Base-by-base conservation (phyloP, 2,888 invertebrate species). In the Julus scandinavius region DNA sequence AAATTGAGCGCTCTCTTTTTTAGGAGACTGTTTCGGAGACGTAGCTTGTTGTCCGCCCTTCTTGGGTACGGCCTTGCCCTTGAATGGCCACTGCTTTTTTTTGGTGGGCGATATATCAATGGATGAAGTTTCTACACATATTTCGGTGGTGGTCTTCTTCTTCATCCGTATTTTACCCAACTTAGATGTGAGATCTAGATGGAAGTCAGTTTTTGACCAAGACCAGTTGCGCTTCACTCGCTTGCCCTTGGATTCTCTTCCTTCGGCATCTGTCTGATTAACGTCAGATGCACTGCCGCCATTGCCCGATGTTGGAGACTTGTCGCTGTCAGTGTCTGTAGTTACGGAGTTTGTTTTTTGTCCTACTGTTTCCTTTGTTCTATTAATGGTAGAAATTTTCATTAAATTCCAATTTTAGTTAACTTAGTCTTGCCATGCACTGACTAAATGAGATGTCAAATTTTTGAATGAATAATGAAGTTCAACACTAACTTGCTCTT, bases 1-100 rank as follows among this genome's bases (percentile, higher is more conserved):
- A 92, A 96, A 96, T 0, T 95, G 95, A 87, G 96, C 95, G 72
- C 90, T 90, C 86, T 91, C 90, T 89, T 90, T 90, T 89, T 95
- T 93, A 0, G 94, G 88, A 13, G 85, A 85, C 17, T 87, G 85
- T 45, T 89, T 87, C 7, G 90, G 85, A 3, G 90, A 88, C 2
- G 90, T 40, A 20, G 89, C 50, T n/a, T 84, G 85, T 20, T 85
- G 38, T n/a, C 86, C 54, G 40, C 87, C 88, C 20, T 85, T 86
- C 45, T 86, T 87, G 41, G 88, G 83, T 11, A 87, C 50, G 13
- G 85, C 84, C 38, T 89, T 89, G 13, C 63, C 87, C 58, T 88
- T 94, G 90, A 95, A 94, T 0, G 94, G 94, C 90, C 94, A 93
- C 90, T 94, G 88, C 45, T 90, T 87, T 85, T 90, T 90, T 85